Percentiles rank a stretch among this genome's conserved stretches.
phyloP scores from a whole-genome alignment of 2,113 vertebrate species.

The Fulica atra region DNA sequence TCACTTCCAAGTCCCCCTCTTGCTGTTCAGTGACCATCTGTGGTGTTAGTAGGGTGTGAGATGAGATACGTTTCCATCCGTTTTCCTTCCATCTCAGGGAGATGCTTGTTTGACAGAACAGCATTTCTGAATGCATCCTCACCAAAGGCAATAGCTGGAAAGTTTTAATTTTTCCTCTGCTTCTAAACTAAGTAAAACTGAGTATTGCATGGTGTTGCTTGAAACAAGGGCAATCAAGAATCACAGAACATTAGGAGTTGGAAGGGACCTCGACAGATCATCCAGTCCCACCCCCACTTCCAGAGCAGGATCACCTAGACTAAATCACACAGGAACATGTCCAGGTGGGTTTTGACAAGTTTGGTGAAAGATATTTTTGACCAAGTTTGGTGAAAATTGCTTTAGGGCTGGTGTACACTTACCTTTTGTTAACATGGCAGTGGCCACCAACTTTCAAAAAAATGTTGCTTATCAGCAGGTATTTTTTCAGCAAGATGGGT shows the following conservation, averaged over 20 bases:
- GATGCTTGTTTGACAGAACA: not conserved
- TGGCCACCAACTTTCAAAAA: not conserved
- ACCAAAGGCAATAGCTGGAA: not conserved
- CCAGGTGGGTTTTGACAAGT: no score
- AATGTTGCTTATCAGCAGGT: not conserved
- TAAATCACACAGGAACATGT: no score
- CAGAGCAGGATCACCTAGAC: no score
- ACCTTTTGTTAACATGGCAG: not conserved
- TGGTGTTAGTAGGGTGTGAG: not conserved
- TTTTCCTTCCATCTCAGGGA: not conserved
- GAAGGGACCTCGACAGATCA: no score
- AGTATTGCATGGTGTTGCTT: accelerated
- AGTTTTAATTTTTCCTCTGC: not conserved
- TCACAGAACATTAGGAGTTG: no score
- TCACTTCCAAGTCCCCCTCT: not conserved
- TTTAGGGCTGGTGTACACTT: accelerated
- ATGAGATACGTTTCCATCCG: not conserved
- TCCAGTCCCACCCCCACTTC: no score
- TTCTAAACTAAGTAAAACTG: not conserved
- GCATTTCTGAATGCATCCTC: not conserved
- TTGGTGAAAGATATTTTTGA: no score
- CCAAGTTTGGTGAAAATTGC: not conserved
- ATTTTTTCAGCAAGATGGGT: not conserved
- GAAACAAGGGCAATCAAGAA: not conserved
- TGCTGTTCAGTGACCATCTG: not conserved